Conservation (phyloP, 2,888 invertebrate species). For the Polymixis lichenea region DNA sequence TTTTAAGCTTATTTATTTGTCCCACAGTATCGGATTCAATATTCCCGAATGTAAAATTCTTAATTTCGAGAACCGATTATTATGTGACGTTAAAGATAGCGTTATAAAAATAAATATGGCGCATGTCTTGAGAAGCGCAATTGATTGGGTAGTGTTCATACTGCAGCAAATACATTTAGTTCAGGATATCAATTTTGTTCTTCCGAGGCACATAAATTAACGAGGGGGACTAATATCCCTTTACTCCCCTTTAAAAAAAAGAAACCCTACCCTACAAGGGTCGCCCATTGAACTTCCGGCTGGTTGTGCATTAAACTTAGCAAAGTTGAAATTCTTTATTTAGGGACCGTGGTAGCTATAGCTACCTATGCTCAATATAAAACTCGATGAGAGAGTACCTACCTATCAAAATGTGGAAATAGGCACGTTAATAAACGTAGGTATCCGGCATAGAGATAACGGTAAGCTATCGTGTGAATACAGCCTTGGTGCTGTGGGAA, state of each 20-base stretch:
- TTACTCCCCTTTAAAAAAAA: conserved; percentile 31
- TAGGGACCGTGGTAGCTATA: background rate
- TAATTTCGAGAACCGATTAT: conserved; percentile 58
- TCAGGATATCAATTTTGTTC: conserved; percentile 69
- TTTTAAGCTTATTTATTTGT: conserved; percentile 88
- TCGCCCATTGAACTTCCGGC: conserved; percentile 27
- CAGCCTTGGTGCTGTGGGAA: conserved; percentile 66
- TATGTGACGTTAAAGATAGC: conserved; percentile 67
- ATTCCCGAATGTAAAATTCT: conserved; percentile 59
- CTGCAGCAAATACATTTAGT: conserved; percentile 64
- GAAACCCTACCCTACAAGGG: conserved; percentile 22
- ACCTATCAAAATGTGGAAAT: conserved; percentile 45
- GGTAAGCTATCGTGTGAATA: conserved; percentile 65
- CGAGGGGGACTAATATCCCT: conserved; percentile 26
- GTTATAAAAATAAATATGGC: conserved; percentile 78
- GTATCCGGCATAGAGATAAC: conserved; percentile 61
- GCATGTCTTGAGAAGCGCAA: conserved; percentile 67
- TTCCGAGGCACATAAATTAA: conserved; percentile 51
- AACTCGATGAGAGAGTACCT: conserved; percentile 18
- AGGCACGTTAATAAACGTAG: conserved; percentile 35
- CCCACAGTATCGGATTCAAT: conserved; percentile 66
- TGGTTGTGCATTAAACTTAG: conserved; percentile 22
- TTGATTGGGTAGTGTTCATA: conserved; percentile 70
- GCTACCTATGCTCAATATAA: background rate
- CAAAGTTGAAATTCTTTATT: conserved; percentile 3